phyloP scores from a whole-genome alignment of 2,113 vertebrate genomes.

The Lepisosteus osseus region DNA sequence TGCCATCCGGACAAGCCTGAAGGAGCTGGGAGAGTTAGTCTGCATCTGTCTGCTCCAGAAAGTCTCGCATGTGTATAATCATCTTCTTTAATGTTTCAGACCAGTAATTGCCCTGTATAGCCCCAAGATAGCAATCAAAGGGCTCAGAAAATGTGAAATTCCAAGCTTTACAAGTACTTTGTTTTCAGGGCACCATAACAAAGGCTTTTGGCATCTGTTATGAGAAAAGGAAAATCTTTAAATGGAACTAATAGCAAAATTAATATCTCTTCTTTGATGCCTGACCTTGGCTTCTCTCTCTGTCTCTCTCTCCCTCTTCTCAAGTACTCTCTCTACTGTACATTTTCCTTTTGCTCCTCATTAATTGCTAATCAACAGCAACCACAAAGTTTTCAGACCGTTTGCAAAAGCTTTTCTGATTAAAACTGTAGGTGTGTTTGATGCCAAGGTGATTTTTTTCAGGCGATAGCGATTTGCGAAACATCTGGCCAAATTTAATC shows the following conservation, averaged over 20 bases:
- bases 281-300: conserved; percentile 20
- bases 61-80: conserved; percentile 61
- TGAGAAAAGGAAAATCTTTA: conserved; percentile 51
- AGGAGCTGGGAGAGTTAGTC: conserved; percentile 43
- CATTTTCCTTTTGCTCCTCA: conserved; percentile 47
- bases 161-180: conserved; percentile 38
- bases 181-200: conserved; percentile 45
- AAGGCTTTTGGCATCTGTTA: conserved; percentile 57
- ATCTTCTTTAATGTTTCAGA: conserved; percentile 75
- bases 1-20: conserved; percentile 23
- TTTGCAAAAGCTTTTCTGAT: conserved; percentile 60
- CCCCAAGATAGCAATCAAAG: conserved; percentile 84
- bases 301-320: conserved; percentile 8
- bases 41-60: conserved; percentile 46
- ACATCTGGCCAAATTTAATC: no score
- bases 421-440: neutral
- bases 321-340: conserved; percentile 24
- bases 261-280: conserved; percentile 73
- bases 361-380: conserved; percentile 51
- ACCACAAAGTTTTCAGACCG: conserved; percentile 64
- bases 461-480: no score
- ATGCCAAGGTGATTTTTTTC: no score
- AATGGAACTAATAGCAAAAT: conserved; percentile 69
- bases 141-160: conserved; percentile 63
- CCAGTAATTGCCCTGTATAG: conserved; percentile 78